Conservation (phyloP, 2,113 vertebrate genomes). For the Micromys minutus region DNA sequence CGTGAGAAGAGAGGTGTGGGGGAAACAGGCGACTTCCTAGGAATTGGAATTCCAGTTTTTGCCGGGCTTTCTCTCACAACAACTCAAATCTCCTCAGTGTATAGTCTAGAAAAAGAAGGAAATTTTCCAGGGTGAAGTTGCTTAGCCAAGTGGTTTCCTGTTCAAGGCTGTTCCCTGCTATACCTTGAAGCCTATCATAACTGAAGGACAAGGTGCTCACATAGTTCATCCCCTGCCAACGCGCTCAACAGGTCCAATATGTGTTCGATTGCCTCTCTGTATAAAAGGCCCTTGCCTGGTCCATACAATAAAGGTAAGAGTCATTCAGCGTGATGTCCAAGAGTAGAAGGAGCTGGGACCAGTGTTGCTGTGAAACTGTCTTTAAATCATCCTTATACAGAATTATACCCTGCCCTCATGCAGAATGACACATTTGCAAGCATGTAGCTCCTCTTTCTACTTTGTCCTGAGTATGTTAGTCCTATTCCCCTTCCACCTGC, state of each 20-base stretch:
- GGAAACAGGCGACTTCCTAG: background rate
- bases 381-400: background rate
- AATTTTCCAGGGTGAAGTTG: background rate
- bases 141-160: background rate
- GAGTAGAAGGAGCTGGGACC: background rate
- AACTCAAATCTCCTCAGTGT: background rate
- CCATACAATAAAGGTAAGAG: background rate
- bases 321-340: no score
- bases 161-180: no score
- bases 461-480: background rate
- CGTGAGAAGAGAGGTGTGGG: background rate
- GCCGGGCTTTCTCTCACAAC: background rate
- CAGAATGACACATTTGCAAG: background rate
- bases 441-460: background rate
- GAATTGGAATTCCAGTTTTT: background rate
- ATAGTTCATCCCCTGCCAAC: background rate
- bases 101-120: background rate
- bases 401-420: background rate
- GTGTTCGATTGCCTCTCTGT: background rate
- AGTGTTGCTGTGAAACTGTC: no score
- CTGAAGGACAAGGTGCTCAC: background rate
- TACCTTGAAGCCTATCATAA: background rate
- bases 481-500: background rate
- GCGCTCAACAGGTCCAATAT: rapidly evolving
- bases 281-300: background rate